Evolutionary conservation across 37 sponge, comb jelly and placozoan species (phyloP).

Genomic region (Agelas oroides): DNA sequence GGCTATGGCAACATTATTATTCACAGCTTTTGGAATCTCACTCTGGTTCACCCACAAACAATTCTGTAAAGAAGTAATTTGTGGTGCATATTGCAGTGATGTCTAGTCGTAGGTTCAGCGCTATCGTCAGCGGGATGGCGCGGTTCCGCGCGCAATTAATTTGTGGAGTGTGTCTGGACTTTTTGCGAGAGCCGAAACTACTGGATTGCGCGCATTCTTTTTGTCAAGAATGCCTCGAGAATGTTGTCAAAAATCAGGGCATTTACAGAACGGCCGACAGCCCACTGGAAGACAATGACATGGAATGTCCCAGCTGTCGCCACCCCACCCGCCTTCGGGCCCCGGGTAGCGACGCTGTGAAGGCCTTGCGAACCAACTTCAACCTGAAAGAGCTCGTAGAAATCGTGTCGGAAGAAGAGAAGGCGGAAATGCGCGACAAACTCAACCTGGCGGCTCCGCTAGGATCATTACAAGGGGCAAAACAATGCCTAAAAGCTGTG

Average conservation of each 20-base stretch:
- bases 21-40: no score
- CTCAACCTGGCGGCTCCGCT: no score
- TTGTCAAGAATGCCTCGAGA: constrained; percentile 3
- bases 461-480: no score
- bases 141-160: constrained; percentile 28
- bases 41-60: no score
- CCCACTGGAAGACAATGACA: background rate
- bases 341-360: background rate
- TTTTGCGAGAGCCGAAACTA: constrained; percentile 35
- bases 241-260: background rate
- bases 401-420: constrained; percentile 32
- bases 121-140: background rate
- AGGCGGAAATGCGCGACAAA: background rate
- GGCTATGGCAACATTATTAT: no score
- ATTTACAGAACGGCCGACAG: background rate
- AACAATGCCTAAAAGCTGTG: background rate
- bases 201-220: constrained; percentile 40
- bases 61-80: no score
- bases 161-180: constrained; percentile 43
- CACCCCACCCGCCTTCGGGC: constrained; percentile 5
- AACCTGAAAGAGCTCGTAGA: constrained; percentile 33
- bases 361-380: constrained; percentile 25
- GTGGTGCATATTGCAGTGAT: no score
- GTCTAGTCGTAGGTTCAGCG: no score
- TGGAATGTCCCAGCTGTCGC: constrained; percentile 45